Base-by-base conservation (phyloP, 2,888 invertebrate species). In the Tridacna crocea region DNA sequence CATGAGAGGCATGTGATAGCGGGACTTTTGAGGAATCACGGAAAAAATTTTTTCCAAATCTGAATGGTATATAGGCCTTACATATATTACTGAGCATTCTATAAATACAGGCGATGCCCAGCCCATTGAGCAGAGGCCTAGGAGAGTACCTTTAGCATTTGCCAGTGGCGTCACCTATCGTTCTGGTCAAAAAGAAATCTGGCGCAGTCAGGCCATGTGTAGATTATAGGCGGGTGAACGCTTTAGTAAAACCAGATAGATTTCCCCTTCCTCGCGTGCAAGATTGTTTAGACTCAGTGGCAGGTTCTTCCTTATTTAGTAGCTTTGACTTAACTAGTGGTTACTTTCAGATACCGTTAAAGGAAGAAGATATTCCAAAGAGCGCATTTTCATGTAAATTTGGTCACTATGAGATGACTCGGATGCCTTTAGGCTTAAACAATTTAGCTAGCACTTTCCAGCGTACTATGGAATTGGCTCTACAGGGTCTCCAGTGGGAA, bases 21-120 rank as follows among this genome's bases (percentile, higher is more conserved):
- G n/a, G n/a, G n/a, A n/a, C n/a, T n/a, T n/a, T n/a, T n/a, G n/a
- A n/a, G n/a, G n/a, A n/a, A n/a, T n/a, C n/a, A n/a, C n/a, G n/a
- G n/a, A n/a, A n/a, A n/a, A n/a, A n/a, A n/a, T n/a, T n/a, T n/a
- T n/a, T n/a, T n/a, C n/a, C n/a, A n/a, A n/a, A n/a, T n/a, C n/a
- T n/a, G n/a, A n/a, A 47, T 70, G 51, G 47, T 22, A 72, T 26
- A 12, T 22, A 22, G 72, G 72, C 11, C 22, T 48, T 15, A 72
- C 72, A 8, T 4, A 72, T 51, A 17, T 72, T n/a, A 26, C 72
- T 12, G 72, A 72, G 55, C 72, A 72, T 55, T 55, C 72, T 12
- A 72, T 72, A 8, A 51, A 51, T 22, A 72, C 72, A 48, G 72
- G 72, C 11, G 24, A 72, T 3, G 51, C 72, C 6, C 13, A 46